These are phyloP conservation scores for Unio delphinus DNA, from an alignment of 2,888 invertebrate species.

Conservation along the genomic window DNA sequence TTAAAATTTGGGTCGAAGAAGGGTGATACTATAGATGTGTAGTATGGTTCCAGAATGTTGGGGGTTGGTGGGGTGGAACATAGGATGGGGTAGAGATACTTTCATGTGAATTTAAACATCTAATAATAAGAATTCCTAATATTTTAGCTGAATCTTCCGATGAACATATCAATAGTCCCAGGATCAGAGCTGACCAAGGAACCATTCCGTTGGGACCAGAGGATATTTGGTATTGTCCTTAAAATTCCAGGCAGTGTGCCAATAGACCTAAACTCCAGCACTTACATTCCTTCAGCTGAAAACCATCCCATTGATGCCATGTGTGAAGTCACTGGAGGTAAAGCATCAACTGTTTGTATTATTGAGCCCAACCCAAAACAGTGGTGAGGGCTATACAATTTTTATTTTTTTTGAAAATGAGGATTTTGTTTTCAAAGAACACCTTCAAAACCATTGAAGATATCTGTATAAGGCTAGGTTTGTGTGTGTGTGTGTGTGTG, in stretches of 20 bases:
- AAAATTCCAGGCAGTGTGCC: slow-evolving; percentile 90
- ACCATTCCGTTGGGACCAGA: slow-evolving; percentile 99
- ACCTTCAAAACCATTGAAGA: too few species aligned
- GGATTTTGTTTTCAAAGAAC: too few species aligned
- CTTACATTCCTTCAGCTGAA: slow-evolving; percentile 88
- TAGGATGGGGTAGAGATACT: too few species aligned
- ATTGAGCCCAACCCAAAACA: neutral
- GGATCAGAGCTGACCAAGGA: slow-evolving; percentile 97
- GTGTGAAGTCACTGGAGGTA: slow-evolving; percentile 98
- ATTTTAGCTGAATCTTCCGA: slow-evolving; percentile 86
- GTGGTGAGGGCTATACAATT: neutral
- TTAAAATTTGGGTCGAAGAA: too few species aligned
- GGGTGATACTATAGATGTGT: too few species aligned
- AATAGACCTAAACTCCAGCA: slow-evolving; percentile 76
- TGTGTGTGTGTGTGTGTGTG: too few species aligned
- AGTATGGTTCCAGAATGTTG: too few species aligned
- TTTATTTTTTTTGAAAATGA: too few species aligned
- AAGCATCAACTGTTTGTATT: neutral
- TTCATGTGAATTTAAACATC: too few species aligned
- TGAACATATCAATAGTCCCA: slow-evolving; percentile 86
- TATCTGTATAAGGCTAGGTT: too few species aligned
- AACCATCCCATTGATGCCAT: slow-evolving; percentile 95
- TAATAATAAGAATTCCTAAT: too few species aligned
- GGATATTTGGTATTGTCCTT: slow-evolving; percentile 94
- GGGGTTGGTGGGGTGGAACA: too few species aligned